Percentiles rank a stretch among this genome's conserved stretches.
Conservation (phyloP, 2,888 invertebrate species). For the Oscheius sp. region DNA sequence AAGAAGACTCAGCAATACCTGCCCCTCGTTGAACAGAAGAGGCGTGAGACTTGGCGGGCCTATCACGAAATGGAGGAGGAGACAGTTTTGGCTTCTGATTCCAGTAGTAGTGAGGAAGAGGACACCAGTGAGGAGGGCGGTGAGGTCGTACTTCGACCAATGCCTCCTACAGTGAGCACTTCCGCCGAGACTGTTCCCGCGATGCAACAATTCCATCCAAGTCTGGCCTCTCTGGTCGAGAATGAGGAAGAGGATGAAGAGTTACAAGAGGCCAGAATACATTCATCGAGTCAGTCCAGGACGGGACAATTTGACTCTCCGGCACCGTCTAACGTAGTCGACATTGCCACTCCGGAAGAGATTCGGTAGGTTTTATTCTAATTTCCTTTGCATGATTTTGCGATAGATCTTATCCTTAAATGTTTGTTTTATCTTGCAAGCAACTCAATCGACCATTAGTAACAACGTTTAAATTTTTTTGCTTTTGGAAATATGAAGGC, state of each 20-base stretch:
- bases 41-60: conserved; percentile 71
- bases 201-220: conserved; percentile 54
- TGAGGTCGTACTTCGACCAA: conserved; percentile 32
- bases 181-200: conserved; percentile 49
- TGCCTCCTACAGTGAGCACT: conserved; percentile 27
- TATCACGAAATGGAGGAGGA: conserved; percentile 59
- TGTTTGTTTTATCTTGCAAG: too few species aligned
- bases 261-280: conserved; percentile 23
- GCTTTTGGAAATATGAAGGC: too few species aligned
- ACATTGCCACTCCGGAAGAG: conserved; percentile 67
- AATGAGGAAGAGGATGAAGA: conserved; percentile 43
- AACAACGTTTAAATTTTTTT: too few species aligned
- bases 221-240: conserved; percentile 56
- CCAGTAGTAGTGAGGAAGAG: conserved; percentile 50
- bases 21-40: conserved; percentile 62
- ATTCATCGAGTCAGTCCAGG: conserved; percentile 39
- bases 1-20: conserved; percentile 61
- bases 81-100: conserved; percentile 45
- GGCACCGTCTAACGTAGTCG: conserved; percentile 46
- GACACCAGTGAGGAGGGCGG: conserved; percentile 41
- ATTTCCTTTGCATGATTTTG: too few species aligned
- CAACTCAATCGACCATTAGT: too few species aligned
- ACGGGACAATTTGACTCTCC: conserved; percentile 17
- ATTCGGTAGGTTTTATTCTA: conserved; percentile 50
- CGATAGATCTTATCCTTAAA: too few species aligned